Evolutionary conservation across 2,888 invertebrate genomes (phyloP).

Genomic region (Myathropa florea): DNA sequence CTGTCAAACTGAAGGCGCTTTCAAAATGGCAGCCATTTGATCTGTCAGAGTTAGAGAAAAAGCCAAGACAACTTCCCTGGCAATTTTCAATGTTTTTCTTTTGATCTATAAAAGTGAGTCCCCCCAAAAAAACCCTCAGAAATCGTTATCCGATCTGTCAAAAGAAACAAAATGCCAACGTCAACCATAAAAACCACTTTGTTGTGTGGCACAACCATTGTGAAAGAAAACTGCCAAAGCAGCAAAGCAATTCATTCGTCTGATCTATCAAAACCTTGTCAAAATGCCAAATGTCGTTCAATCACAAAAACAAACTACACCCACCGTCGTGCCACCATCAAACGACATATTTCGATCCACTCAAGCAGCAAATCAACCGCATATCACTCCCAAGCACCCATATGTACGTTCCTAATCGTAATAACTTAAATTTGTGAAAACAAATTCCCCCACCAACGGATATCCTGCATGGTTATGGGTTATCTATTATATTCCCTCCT

Average conservation of each 20-base stretch:
- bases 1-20: no score
- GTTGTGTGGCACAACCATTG: no score
- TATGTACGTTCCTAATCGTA: slow-evolving; percentile 2
- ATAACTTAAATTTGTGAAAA: slow-evolving; percentile 50
- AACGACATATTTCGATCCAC: neutral
- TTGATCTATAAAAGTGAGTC: no score
- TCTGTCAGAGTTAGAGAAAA: no score
- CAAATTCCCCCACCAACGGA: slow-evolving; percentile 54
- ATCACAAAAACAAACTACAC: neutral
- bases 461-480: slow-evolving; percentile 52
- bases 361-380: neutral
- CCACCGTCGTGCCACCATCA: neutral
- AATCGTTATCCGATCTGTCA: no score
- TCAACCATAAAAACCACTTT: no score
- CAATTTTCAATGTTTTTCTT: no score
- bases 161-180: no score
- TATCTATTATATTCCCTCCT: neutral
- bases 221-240: no score
- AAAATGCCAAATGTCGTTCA: neutral
- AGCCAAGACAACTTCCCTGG: no score
- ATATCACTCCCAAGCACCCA: neutral
- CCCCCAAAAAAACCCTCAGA: no score
- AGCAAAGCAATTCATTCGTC: neutral
- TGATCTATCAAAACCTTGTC: neutral
- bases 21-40: no score